Evolutionary conservation across 2,797 vertebrate genomes (phyloP), one percentile per base, ranked within the genome.

Genomic region (Atherinosoma microstoma): DNA sequence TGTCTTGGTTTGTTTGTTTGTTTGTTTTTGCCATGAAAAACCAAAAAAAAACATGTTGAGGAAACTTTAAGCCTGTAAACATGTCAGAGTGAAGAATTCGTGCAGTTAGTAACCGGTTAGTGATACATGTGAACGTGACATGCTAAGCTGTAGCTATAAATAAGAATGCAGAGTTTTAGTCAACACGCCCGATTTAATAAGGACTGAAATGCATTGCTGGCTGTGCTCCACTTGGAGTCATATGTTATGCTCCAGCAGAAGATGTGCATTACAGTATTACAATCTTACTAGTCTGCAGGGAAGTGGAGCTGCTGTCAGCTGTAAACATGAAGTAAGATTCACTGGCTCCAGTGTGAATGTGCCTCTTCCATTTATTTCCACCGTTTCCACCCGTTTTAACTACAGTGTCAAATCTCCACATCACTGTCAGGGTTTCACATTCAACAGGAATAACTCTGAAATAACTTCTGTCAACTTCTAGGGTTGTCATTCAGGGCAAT

Each of bases 121-220:
- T 27, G 9, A n/a, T 68, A 58, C 42, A 70, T 63, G 71, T 76
- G 54, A 67, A 76, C 66, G n/a, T 36, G 42, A 62, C 63, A 45
- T 75, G 71, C 79, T 69, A 24, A 27, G 67, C 73, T 77, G 74
- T 9, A 24, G 66, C 82, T 87, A 78, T 86, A 84, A 87, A 90
- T 87, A 89, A 77, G 51, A 78, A 68, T 27, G 58, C 47, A 20
- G 53, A 54, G 2, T 81, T 69, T 74, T 45, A 58, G 65, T 76
- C 74, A 77, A 67, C 64, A 65, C 56, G 76, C 29, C 81, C 64
- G 65, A 64, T 80, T 83, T 75, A 78, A 84, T 86, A 77, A 80
- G 54, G 68, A 63, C 75, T 54, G 80, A 73, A 78, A 75, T 76
- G 32, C 49, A 70, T 69, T 71, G 73, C 76, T 85, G 85, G 81